Evolutionary conservation across 2,113 vertebrate species (phyloP), one percentile per base, ranked within the genome.

Genomic region (Falcunculus frontatus): DNA sequence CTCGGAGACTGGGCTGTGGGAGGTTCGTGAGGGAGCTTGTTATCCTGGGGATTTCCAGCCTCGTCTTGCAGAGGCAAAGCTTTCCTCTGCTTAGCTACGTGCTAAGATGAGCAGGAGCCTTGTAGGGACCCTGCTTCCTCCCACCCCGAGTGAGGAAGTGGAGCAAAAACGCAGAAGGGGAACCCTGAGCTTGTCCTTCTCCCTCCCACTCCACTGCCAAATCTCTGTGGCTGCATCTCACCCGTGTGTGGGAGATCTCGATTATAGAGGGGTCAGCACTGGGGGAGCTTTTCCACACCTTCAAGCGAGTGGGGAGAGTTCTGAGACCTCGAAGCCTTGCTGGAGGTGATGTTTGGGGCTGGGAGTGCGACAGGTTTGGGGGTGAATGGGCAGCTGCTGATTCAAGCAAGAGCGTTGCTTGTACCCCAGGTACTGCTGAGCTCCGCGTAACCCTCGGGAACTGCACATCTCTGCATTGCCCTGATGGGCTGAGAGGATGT

Each of bases 41-140:
- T 76, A 21, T 11, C 60, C 56, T 1, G 91, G 90, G 95, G 81
- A 89, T 92, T 96, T 93, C 95, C 96, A 94, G 56, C 37, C 76
- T 64, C 7, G 0, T 14, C 81, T 55, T 80, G 44, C 79, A 93
- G 78, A 87, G 2, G 10, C 50, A 52, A 25, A 79, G 39, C 3
- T 15, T 50, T 87, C 62, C 27, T 16, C 77, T 39, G 23, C 30
- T 39, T 10, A 15, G 70, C 22, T n/a, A 5, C 47, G 32, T 0
- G 10, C 50, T 52, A 0, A 35, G 59, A 30, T 25, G 69, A 78
- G 50, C 68, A 50, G 6, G 4, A n/a, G 21, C 55, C 56, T 46
- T 27, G 16, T 6, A 13, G 53, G 56, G 78, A 49, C 50, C 44
- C 35, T 2, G 1, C 37, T 26, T 65, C 59, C 39, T 74, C 62